phyloP scores from a whole-genome alignment of 2,113 vertebrate species.

The Mormoops blainvillei region DNA sequence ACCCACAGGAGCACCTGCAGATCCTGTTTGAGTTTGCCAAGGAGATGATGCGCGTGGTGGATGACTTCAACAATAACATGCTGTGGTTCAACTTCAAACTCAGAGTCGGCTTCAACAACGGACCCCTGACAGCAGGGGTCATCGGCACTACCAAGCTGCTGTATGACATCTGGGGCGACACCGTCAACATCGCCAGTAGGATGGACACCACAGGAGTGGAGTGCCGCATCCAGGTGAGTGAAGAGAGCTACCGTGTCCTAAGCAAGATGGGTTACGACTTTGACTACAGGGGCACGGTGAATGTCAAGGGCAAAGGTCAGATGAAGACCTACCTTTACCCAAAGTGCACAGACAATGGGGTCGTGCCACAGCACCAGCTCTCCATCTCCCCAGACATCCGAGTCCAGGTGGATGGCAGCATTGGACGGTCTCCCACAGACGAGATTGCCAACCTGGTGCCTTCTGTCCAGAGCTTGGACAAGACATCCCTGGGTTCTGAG shows the following conservation, averaged over 20 bases:
- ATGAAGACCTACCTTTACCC: conserved; percentile 99
- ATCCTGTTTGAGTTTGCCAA: conserved; percentile 97
- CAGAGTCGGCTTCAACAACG: conserved; percentile 96
- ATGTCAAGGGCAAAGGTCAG: conserved; percentile 98
- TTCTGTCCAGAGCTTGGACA: conserved; percentile 80
- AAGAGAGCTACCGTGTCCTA: conserved; percentile 94
- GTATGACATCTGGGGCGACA: conserved; percentile 99
- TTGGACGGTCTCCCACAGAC: conserved; percentile 96
- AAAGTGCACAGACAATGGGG: conserved; percentile 88
- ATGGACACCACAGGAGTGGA: conserved; percentile 99
- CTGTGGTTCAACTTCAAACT: conserved; percentile 98
- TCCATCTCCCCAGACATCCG: conserved; percentile 96
- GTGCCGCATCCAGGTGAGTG: conserved; percentile 97
- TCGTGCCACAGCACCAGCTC: conserved; percentile 86
- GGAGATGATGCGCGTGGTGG: conserved; percentile 98
- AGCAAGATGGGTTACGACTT: conserved; percentile 95
- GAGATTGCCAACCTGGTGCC: conserved; percentile 92
- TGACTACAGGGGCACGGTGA: conserved; percentile 97
- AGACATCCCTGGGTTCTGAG: conserved; percentile 69
- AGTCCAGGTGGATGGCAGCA: conserved; percentile 98
- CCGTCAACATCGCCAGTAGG: conserved; percentile 97
- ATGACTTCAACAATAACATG: conserved; percentile 99
- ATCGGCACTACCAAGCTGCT: conserved; percentile 98
- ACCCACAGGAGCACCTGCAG: conserved; percentile 90
- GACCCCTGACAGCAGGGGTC: conserved; percentile 94